Evolutionary conservation across 2,113 vertebrate genomes (phyloP).

Genomic region (Antechinus stuartii): DNA sequence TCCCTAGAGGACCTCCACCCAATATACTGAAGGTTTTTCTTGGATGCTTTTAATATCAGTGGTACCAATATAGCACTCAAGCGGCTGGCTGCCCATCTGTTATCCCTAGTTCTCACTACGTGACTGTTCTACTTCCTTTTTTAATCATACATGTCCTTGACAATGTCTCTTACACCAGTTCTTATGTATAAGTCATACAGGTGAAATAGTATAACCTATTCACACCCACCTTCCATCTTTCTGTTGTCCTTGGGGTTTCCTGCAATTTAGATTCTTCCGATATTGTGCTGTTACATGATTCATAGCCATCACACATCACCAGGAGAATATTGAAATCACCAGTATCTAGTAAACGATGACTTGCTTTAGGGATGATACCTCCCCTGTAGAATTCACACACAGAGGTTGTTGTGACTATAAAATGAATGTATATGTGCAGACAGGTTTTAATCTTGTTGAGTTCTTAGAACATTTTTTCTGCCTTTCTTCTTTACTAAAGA

Average conservation of each 20-base stretch:
- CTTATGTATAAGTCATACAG: neutral
- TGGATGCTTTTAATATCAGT: slow-evolving; percentile 1
- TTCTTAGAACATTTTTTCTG: neutral
- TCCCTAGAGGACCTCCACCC: neutral
- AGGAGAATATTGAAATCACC: neutral
- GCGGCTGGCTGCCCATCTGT: neutral
- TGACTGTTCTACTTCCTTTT: neutral
- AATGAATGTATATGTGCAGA: neutral
- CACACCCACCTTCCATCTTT: neutral
- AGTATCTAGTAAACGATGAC: neutral
- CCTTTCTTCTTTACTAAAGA: neutral
- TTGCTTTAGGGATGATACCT: neutral
- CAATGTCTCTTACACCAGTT: neutral
- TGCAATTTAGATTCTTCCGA: neutral
- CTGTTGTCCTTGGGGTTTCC: neutral
- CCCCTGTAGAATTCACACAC: neutral
- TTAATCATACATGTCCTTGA: neutral
- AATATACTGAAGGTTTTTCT: neutral
- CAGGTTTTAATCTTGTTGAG: neutral
- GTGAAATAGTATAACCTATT: neutral
- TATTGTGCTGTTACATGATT: neutral
- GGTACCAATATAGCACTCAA: slow-evolving; percentile 3
- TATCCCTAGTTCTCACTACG: neutral
- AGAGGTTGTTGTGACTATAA: neutral
- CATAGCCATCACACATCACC: neutral